phyloP scores from a whole-genome alignment of 2,888 invertebrate genomes.

The Andricus quercusramuli region DNA sequence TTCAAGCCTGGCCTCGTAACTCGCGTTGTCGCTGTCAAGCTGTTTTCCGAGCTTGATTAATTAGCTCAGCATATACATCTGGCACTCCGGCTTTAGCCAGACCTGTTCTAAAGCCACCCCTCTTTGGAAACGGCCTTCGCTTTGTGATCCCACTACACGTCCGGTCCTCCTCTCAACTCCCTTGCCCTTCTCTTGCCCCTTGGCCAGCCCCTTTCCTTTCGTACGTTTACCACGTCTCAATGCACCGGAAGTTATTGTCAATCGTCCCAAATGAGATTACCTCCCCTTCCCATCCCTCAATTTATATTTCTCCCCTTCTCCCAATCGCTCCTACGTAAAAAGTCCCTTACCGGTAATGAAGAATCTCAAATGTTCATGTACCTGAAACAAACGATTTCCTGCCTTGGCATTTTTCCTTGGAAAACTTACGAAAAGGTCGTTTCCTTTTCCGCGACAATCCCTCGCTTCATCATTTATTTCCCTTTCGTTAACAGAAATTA shows the following conservation, averaged over 20 bases:
- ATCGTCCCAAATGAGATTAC: constrained; percentile 52
- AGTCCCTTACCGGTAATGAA: background rate
- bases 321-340: background rate
- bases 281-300: background rate
- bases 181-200: constrained; percentile 2
- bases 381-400: constrained; percentile 33
- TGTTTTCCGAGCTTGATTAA: constrained; percentile 67
- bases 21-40: constrained; percentile 63
- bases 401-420: background rate
- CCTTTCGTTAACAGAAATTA: background rate
- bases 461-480: constrained; percentile 21
- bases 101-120: constrained; percentile 23
- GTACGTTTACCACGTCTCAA: constrained; percentile 48
- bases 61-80: constrained; percentile 53
- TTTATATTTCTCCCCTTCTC: background rate
- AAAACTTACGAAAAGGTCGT: background rate
- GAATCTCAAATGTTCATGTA: constrained; percentile 28
- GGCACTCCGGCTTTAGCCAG: constrained; percentile 48
- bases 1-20: constrained; percentile 52
- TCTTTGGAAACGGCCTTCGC: constrained; percentile 25
- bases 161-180: constrained; percentile 10
- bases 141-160: constrained; percentile 6
- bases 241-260: constrained; percentile 52
- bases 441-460: background rate
- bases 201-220: too few species aligned